phyloP scores from a whole-genome alignment of 2,113 vertebrate species.

The Hirundichthys speculiger region DNA sequence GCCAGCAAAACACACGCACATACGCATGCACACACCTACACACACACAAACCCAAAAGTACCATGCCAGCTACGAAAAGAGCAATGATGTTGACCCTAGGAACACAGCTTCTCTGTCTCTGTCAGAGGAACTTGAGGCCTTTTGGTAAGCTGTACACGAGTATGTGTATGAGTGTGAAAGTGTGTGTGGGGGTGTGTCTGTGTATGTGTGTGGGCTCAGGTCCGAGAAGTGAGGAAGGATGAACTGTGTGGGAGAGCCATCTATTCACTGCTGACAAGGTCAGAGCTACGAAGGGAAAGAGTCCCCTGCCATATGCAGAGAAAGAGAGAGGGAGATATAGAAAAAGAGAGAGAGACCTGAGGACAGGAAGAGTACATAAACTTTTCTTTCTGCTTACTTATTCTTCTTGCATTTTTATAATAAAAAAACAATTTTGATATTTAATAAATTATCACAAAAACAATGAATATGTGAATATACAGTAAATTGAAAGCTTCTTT shows the following conservation, averaged over 20 bases:
- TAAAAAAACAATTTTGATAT: too few relatives aligned
- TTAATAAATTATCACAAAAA: neutral
- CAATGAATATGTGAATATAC: neutral
- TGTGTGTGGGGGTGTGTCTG: slow-evolving; percentile 18
- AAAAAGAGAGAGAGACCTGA: slow-evolving; percentile 54
- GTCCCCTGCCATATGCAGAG: slow-evolving; percentile 79
- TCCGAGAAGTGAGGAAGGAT: slow-evolving; percentile 81
- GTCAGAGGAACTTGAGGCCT: slow-evolving; percentile 80
- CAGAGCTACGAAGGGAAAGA: slow-evolving; percentile 80
- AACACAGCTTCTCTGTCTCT: slow-evolving; percentile 85
- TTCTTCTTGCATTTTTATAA: neutral
- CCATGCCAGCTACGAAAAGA: slow-evolving; percentile 78
- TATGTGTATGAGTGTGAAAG: slow-evolving; percentile 28
- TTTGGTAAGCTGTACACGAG: slow-evolving; percentile 77
- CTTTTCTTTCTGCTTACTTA: slow-evolving; percentile 25
- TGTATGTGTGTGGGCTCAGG: slow-evolving; percentile 67
- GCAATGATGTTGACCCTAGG: slow-evolving; percentile 85
- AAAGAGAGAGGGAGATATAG: slow-evolving; percentile 53
- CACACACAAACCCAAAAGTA: slow-evolving; percentile 55
- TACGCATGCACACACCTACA: slow-evolving; percentile 11
- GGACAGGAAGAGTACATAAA: slow-evolving; percentile 33
- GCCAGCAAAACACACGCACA: too few relatives aligned
- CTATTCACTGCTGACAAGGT: slow-evolving; percentile 86
- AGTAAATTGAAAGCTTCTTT: neutral
- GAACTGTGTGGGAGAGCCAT: slow-evolving; percentile 86